These are phyloP conservation scores for Tychaedon coryphoeus DNA, from an alignment of 2,113 vertebrate genomes.

Conservation along the genomic window DNA sequence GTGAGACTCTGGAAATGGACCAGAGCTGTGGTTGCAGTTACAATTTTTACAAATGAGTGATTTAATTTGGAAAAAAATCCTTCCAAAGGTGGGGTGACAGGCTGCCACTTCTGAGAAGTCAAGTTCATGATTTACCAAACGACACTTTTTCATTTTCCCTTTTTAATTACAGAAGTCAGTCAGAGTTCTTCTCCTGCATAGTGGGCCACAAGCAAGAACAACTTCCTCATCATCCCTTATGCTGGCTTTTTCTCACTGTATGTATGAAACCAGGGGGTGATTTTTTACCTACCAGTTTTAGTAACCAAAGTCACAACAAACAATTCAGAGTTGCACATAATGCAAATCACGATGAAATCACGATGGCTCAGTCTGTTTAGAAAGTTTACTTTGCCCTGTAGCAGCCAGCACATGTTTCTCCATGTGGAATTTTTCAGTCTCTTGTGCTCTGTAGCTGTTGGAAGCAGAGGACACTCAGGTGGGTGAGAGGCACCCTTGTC, in stretches of 20 bases:
- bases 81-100: neutral
- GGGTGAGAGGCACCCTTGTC: neutral
- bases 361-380: neutral
- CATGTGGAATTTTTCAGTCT: neutral
- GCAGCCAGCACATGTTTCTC: neutral
- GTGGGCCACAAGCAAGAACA: neutral
- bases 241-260: neutral
- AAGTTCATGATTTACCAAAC: neutral
- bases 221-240: neutral
- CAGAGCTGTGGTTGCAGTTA: neutral
- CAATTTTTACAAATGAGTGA: neutral
- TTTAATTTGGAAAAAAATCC: neutral
- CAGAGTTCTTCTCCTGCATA: neutral
- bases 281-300: neutral
- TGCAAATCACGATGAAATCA: too few relatives aligned
- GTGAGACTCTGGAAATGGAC: neutral
- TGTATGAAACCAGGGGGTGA: neutral
- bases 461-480: neutral
- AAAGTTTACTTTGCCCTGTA: neutral
- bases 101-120: neutral
- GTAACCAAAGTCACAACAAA: neutral
- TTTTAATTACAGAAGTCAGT: neutral
- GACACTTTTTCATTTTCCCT: neutral
- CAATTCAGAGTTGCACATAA: neutral
- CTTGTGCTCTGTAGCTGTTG: neutral